Evolutionary conservation across 37 sponge, comb jelly and placozoan genomes (phyloP).

Genomic region (Spongilla lacustris): DNA sequence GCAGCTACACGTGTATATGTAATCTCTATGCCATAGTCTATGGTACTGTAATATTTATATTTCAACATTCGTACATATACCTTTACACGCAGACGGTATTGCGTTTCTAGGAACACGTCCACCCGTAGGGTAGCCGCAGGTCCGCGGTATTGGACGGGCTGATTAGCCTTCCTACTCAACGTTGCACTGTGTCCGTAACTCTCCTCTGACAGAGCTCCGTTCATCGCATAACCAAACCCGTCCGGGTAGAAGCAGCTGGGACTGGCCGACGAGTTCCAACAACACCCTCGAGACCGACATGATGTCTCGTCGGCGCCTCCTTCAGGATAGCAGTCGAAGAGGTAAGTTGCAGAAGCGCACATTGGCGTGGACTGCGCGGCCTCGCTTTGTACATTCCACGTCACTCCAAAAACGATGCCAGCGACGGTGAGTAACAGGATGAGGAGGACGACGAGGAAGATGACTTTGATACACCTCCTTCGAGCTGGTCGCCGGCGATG

Average conservation of each 20-base stretch:
- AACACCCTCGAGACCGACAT: constrained; percentile 33
- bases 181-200: constrained; percentile 6
- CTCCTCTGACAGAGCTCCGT: background rate
- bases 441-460: background rate
- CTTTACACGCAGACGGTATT: constrained; percentile 40
- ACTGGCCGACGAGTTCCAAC: constrained; percentile 28
- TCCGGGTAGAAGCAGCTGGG: constrained; percentile 38
- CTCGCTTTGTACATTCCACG: too few relatives aligned
- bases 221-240: constrained; percentile 43
- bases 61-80: constrained; percentile 14
- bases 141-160: constrained; percentile 20
- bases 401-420: background rate
- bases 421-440: background rate
- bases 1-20: too few relatives aligned
- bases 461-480: too few relatives aligned
- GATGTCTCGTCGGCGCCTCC: too few relatives aligned
- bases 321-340: too few relatives aligned
- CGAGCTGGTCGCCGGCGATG: too few relatives aligned
- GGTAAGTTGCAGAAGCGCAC: too few relatives aligned
- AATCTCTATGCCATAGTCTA: too few relatives aligned
- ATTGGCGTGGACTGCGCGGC: too few relatives aligned
- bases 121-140: constrained; percentile 20
- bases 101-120: constrained; percentile 47
- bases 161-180: background rate
- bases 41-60: too few relatives aligned